Conservation (phyloP, 2,797 vertebrate species). For the Cryptoblepharus egeriae region DNA sequence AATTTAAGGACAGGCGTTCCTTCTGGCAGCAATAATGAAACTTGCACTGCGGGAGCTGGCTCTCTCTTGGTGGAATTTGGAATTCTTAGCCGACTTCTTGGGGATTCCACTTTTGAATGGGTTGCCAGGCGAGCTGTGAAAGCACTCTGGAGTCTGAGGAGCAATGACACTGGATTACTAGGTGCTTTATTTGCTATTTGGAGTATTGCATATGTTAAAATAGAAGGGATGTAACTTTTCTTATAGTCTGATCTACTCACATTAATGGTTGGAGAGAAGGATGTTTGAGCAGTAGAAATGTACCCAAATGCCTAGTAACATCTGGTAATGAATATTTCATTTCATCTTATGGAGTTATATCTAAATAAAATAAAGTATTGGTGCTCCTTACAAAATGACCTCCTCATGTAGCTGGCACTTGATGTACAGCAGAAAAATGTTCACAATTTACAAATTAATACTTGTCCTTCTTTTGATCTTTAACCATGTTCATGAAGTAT, state of each 20-base stretch:
- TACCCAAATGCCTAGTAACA: neutral
- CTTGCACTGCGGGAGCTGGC: conserved; percentile 94
- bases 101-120: conserved; percentile 97
- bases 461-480: too few species aligned
- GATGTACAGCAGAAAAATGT: neutral
- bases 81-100: conserved; percentile 93
- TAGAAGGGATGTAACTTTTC: neutral
- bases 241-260: neutral
- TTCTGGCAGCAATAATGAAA: conserved; percentile 92
- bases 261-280: neutral
- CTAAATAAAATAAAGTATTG: neutral
- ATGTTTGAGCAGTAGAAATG: neutral
- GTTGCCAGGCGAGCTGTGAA: conserved; percentile 93
- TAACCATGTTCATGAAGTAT: too few species aligned
- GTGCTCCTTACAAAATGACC: neutral
- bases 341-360: neutral
- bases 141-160: conserved; percentile 94
- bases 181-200: conserved; percentile 74
- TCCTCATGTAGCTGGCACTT: neutral
- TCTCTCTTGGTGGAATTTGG: conserved; percentile 97
- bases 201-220: neutral
- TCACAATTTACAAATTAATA: too few species aligned
- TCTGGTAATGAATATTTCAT: neutral
- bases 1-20: conserved; percentile 95
- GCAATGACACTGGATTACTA: conserved; percentile 92